These are phyloP conservation scores for Globia sparganii DNA, from an alignment of 2,888 invertebrate species.

Conservation along the genomic window DNA sequence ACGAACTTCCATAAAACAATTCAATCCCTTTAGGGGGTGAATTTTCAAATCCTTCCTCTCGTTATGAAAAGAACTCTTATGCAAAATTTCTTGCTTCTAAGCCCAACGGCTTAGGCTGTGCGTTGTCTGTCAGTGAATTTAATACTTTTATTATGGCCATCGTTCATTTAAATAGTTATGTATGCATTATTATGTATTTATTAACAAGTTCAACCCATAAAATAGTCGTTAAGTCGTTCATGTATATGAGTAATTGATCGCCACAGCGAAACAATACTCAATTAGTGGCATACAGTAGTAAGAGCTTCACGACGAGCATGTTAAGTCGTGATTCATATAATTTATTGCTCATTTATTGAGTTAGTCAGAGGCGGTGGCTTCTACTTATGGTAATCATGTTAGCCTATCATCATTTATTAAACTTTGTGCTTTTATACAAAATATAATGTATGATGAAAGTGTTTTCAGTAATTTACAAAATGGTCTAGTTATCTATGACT, in stretches of 20 bases:
- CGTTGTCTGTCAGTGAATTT: background rate
- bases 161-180: background rate
- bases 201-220: constrained; percentile 1
- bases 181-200: background rate
- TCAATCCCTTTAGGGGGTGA: background rate
- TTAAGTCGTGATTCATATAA: constrained; percentile 41
- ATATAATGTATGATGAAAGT: no score
- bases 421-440: background rate
- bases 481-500: no score
- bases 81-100: background rate
- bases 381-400: background rate
- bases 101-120: background rate
- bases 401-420: background rate
- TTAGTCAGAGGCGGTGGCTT: constrained; percentile 18
- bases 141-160: background rate
- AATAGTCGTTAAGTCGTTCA: constrained; percentile 1
- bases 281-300: constrained; percentile 21
- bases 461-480: no score
- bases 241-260: constrained; percentile 23
- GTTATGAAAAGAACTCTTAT: no score
- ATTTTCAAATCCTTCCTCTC: background rate
- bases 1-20: background rate
- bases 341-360: constrained; percentile 37
- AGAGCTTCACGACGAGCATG: constrained; percentile 32
- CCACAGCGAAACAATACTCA: constrained; percentile 36